Evolutionary conservation across 2,113 vertebrate species (phyloP).

Genomic region (Seriola dumerili): DNA sequence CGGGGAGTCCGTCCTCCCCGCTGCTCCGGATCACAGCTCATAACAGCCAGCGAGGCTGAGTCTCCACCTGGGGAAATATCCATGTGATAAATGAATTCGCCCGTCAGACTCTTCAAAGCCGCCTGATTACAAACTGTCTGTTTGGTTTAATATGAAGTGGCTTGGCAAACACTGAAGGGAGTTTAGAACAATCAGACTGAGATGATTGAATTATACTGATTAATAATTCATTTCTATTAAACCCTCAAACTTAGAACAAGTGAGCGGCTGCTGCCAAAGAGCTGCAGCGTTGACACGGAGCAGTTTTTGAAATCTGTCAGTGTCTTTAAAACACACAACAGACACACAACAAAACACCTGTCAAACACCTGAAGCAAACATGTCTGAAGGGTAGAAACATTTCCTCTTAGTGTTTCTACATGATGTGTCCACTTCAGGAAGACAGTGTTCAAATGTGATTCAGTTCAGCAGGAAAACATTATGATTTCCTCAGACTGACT

Average conservation of each 20-base stretch:
- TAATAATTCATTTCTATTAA: constrained; percentile 75
- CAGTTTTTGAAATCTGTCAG: not conserved
- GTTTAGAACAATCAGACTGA: constrained; percentile 56
- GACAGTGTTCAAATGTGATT: too few relatives aligned
- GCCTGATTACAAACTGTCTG: constrained; percentile 62
- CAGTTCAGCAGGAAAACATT: too few relatives aligned
- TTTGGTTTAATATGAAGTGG: constrained; percentile 63
- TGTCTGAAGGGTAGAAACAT: too few relatives aligned
- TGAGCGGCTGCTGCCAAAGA: constrained; percentile 22
- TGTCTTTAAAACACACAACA: too few relatives aligned
- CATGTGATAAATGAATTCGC: constrained; percentile 49
- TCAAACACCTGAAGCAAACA: too few relatives aligned
- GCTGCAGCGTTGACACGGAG: constrained; percentile 3
- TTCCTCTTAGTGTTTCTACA: too few relatives aligned
- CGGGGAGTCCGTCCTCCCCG: constrained; percentile 13
- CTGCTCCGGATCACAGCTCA: constrained; percentile 46
- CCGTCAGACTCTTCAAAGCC: constrained; percentile 56
- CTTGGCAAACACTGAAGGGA: constrained; percentile 59
- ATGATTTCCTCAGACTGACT: too few relatives aligned
- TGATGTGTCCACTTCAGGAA: too few relatives aligned
- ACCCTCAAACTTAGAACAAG: constrained; percentile 38
- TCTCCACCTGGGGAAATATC: constrained; percentile 64
- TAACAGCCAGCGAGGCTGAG: constrained; percentile 33
- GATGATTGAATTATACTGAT: constrained; percentile 64
- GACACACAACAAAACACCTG: too few relatives aligned